Base-by-base conservation (phyloP, 2,888 invertebrate species). In the Alsophila aescularia region DNA sequence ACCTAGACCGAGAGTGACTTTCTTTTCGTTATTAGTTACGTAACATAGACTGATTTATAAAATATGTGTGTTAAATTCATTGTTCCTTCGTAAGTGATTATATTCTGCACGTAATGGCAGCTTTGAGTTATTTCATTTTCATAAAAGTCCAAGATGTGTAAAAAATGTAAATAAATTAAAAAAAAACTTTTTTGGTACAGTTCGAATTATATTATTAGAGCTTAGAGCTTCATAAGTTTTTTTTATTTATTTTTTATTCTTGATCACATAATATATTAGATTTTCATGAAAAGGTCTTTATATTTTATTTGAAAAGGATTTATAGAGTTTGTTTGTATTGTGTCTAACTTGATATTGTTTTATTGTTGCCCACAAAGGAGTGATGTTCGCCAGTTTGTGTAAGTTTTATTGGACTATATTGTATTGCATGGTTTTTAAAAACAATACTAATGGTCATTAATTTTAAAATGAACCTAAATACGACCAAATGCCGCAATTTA, bases 381-480 rank as follows among this genome's bases (percentile, higher is more conserved):
- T 85, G 74, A 90, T 90, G 90, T 89, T 89, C 65, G 72, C 84
- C 60, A 90, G 90, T 80, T 79, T 82, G 65, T 83, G 90, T 90
- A 83, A 90, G 90, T 45, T 7, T 40, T 42, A 31, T 36, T 45
- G 2, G 3, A 18, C 0, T 12, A 14, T n/a, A 16, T 32, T 16
- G 3, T 32, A 9, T 27, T 27, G 1, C 9, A 12, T 32, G 6
- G n/a, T 13, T 32, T 1, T n/a, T 1, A 29, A 2, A 4, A 10
- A n/a, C 2, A 29, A n/a, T 29, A 8, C 10, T 29, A 21, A 3
- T 3, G 21, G 21, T 21, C 21, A 21, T 21, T 5, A 21, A 21
- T 21, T n/a, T n/a, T n/a, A n/a, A n/a, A n/a, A n/a, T n/a, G n/a
- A n/a, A n/a, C n/a, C n/a, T n/a, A n/a, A n/a, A n/a, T n/a, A n/a